Conservation (phyloP, 1,140 invertebrate species). For the Caerostris extrusa region DNA sequence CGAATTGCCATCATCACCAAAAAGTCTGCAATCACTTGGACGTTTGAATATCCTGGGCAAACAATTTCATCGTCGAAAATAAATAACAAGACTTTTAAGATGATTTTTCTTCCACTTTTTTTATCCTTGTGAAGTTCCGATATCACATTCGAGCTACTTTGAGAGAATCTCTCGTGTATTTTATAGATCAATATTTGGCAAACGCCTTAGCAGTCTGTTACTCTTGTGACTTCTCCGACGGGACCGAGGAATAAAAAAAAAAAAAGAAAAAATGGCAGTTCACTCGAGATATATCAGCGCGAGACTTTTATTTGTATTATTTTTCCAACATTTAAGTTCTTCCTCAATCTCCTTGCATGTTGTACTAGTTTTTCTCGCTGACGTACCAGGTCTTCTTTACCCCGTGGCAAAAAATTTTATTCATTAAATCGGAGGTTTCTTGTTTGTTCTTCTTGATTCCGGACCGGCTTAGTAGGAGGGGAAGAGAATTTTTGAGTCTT, state of each 20-base stretch:
- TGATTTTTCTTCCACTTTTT: neutral
- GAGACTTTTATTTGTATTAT: neutral
- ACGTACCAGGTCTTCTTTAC: neutral
- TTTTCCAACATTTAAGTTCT: neutral
- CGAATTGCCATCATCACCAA: too few species aligned
- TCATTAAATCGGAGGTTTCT: neutral
- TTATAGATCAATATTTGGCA: slow-evolving; percentile 48
- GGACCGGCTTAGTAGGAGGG: neutral
- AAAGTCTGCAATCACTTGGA: neutral
- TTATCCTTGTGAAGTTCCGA: neutral
- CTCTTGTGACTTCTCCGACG: neutral
- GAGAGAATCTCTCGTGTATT: neutral
- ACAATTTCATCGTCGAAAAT: slow-evolving; percentile 23
- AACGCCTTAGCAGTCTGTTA: slow-evolving; percentile 6
- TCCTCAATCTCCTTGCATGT: neutral
- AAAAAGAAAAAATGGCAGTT: neutral
- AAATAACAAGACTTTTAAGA: slow-evolving; percentile 33
- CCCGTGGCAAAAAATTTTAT: neutral
- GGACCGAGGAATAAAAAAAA: neutral
- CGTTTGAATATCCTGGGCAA: neutral
- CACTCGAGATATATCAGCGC: neutral
- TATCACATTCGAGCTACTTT: neutral
- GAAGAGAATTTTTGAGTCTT: neutral
- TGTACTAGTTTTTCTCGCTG: neutral
- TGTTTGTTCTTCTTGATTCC: neutral